Base-by-base conservation (phyloP, 2,888 invertebrate genomes). In the Netelia fuscicornis region DNA sequence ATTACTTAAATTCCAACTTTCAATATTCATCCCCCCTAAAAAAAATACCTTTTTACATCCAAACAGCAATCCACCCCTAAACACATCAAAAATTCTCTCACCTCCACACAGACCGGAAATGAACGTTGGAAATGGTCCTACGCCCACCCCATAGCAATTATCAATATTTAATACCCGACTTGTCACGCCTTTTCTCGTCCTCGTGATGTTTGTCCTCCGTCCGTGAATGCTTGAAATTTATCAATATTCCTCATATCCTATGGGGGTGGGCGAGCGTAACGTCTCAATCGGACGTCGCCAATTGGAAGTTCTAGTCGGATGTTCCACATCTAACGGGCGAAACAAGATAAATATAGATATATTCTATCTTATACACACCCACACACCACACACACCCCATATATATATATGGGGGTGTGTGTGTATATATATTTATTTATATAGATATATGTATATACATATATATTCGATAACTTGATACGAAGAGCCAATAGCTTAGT, bases 401-500 rank as follows among this genome's bases (percentile, higher is more conserved):
- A 17, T 17, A 17, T 17, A 17, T 17, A 17, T 17, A 0, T 17
- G 17, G 17, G 17, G 17, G 17, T 17, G 17, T 17, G 17, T 10
- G 20, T 23, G 23, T 17, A 13, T 67, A 56, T 48, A 74, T 60
- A 58, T 68, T 56, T 62, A 62, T 44, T 30, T 68, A n/a, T 71
- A 52, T 54, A 37, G 11, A 42, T 20, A 13, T 9, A 68, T 30
- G 11, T 23, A 37, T 54, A 23, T 75, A 20, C 48, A 56, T 62
- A 25, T 75, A 65, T 54, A 70, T 58, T 78, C 89, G 89, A 92
- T 92, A 93, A 93, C 90, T 90, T 90, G 90, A 93, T 92, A 90
- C 87, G 89, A 87, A 88, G 89, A 89, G 81, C 87, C 87, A 88
- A 93, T 92, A 92, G 93, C 92, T 93, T 92, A 92, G 91, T 92